Conservation (phyloP, 37 sponge, comb jelly and placozoan genomes). For the Dysidea cf. avara region DNA sequence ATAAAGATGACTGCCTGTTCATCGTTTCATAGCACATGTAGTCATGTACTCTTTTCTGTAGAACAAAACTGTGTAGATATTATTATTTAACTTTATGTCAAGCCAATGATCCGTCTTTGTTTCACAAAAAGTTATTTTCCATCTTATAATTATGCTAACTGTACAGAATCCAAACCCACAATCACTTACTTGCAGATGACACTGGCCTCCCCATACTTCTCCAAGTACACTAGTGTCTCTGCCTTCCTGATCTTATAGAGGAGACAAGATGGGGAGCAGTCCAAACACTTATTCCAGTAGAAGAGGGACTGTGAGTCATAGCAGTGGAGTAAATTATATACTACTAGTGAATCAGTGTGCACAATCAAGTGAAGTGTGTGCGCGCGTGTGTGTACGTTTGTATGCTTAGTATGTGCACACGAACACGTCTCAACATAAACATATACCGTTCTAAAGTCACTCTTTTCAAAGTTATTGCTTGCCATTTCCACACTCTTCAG, state of each 20-base stretch:
- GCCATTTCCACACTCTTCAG: constrained; percentile 7
- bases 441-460: constrained; percentile 33
- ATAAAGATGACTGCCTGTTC: no score
- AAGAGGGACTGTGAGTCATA: constrained; percentile 37
- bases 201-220: constrained; percentile 46
- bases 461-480: constrained; percentile 1
- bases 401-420: background rate
- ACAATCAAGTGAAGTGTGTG: background rate
- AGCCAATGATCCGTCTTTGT: no score
- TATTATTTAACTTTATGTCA: no score
- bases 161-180: no score
- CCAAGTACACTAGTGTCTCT: constrained; percentile 45
- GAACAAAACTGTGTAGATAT: no score
- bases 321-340: background rate
- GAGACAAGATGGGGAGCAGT: constrained; percentile 42
- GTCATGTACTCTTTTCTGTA: no score
- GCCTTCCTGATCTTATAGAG: constrained; percentile 38
- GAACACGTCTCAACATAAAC: background rate
- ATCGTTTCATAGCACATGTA: no score
- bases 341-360: background rate
- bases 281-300: constrained; percentile 44
- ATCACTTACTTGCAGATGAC: constrained; percentile 55
- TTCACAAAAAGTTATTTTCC: no score
- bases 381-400: no score
- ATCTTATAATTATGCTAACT: no score